These are phyloP conservation scores for Corvus hawaiiensis DNA, from an alignment of 2,113 vertebrate species.

Conservation along the genomic window DNA sequence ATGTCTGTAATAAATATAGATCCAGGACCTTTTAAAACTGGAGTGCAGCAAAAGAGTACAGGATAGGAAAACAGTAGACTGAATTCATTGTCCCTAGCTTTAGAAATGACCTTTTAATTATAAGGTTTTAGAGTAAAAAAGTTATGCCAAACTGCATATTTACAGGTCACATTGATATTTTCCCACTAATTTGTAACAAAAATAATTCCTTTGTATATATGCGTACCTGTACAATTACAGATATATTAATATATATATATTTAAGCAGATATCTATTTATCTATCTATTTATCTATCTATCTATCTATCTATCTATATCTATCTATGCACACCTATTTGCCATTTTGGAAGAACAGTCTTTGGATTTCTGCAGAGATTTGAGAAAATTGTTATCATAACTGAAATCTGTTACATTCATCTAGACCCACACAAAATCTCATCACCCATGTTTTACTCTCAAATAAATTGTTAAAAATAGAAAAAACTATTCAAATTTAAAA, in stretches of 20 bases:
- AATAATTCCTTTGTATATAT: background rate
- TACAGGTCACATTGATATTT: background rate
- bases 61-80: background rate
- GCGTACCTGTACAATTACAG: background rate
- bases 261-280: background rate
- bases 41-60: background rate
- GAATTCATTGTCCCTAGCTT: background rate
- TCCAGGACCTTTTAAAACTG: background rate
- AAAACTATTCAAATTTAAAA: background rate
- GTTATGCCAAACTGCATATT: background rate
- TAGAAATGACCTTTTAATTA: background rate
- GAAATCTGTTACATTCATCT: background rate
- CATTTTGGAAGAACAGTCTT: background rate
- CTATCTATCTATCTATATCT: background rate
- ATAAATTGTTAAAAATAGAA: background rate
- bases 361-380: background rate
- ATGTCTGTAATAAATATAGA: background rate
- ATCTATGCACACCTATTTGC: background rate
- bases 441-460: background rate
- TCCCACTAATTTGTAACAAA: background rate
- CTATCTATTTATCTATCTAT: background rate
- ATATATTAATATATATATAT: background rate
- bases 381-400: background rate
- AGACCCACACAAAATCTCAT: background rate
- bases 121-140: background rate